Evolutionary conservation across 2,113 vertebrate genomes (phyloP).

Genomic region (Sinocyclocheilus maitianheensis): DNA sequence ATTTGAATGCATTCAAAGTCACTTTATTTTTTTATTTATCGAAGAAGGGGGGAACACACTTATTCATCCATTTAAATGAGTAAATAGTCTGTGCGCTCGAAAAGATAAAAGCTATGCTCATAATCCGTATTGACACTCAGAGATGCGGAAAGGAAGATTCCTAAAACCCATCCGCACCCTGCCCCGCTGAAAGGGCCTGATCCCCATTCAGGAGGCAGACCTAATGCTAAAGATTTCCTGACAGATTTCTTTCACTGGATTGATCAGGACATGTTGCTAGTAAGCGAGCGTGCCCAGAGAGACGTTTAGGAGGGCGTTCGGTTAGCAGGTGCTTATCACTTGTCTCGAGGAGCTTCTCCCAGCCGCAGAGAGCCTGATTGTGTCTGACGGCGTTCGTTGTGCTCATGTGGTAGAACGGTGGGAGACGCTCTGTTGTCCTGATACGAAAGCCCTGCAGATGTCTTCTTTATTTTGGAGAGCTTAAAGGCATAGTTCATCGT

Average conservation of each 20-base stretch:
- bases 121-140: conserved; percentile 83
- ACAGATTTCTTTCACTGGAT: conserved; percentile 79
- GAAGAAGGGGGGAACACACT: conserved; percentile 65
- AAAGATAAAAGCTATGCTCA: conserved; percentile 78
- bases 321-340: conserved; percentile 62
- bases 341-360: conserved; percentile 64
- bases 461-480: conserved; percentile 39
- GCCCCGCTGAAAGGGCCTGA: conserved; percentile 71
- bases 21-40: conserved; percentile 73
- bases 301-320: conserved; percentile 25
- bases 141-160: conserved; percentile 75
- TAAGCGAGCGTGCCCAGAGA: conserved; percentile 63
- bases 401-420: conserved; percentile 1
- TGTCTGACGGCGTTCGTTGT: background rate
- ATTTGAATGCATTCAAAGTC: conserved; percentile 79
- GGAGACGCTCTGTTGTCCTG: background rate
- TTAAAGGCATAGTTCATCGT: background rate
- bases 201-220: conserved; percentile 70
- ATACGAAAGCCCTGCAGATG: conserved; percentile 19
- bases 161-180: conserved; percentile 74
- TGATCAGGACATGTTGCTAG: conserved; percentile 75
- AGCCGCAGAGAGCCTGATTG: conserved; percentile 16
- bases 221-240: conserved; percentile 82
- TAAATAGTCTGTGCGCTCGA: conserved; percentile 77
- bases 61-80: conserved; percentile 79